Base-by-base conservation (phyloP, 2,888 invertebrate species). In the Tridacna crocea region DNA sequence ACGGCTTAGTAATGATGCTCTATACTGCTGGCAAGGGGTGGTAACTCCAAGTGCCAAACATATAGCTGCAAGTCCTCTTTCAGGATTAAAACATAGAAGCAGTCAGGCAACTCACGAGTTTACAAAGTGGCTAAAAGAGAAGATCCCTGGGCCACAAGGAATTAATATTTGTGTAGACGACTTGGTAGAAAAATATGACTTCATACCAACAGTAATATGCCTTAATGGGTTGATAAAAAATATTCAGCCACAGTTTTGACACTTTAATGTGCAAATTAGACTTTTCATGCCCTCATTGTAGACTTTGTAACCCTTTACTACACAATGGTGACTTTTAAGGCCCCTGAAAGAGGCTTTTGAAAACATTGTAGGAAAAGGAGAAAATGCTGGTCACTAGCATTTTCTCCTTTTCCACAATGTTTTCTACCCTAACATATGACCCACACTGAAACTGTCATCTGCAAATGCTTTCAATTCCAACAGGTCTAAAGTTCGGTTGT, bases 101-200 rank as follows among this genome's bases (percentile, higher is more conserved):
- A 83, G 90, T 11, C 92, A 94, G 11, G 91, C 92, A 51, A 93
- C 94, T 72, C 79, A 70, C 24, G 91, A 88, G 13, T 84, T 95
- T 47, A 87, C 93, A 72, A 89, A 94, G 73, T 95, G 95, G 95
- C 80, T 95, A 46, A 84, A 89, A 46, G 60, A 51, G 19, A 94
- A 94, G 82, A 79, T 82, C 12, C 87, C 92, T 10, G 93, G 93
- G 0, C 79, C 89, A 12, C 88, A 91, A 24, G 96, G 96, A 11
- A 94, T 97, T 48, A 98, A 98, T 92, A 96, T 98, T 0, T 96
- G 97, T 80, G 97, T 97, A 22, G 96, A 96, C 0, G 98, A 98
- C 94, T 98, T 97, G 93, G 95, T 97, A 0, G 96, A 97, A 60
- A 82, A 82, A 55, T 80, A 85, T 70, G 80, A 88, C 11, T 92